Base-by-base conservation (phyloP, 2,888 invertebrate species). In the Saturnia japonica region DNA sequence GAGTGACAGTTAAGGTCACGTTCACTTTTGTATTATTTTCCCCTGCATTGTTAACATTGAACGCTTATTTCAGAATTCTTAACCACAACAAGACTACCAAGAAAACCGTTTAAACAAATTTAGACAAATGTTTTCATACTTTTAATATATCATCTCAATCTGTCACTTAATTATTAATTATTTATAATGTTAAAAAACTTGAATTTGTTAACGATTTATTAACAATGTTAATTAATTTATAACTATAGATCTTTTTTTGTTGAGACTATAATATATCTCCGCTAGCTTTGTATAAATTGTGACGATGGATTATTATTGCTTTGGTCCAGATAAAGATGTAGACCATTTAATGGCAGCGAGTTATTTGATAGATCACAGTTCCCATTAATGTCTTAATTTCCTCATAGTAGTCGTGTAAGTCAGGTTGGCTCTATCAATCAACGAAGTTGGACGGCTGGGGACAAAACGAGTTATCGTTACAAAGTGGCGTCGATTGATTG, bases 381-480 rank as follows among this genome's bases (percentile, higher is more conserved):
- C 86, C 91, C 89, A 91, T 91, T 91, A 91, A 85, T 87, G 85
- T 89, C 89, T 91, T 89, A 89, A 91, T 90, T 89, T 86, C 84
- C 83, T 77, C 78, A 80, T 87, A 88, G 87, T 82, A 78, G 80
- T 79, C 80, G 81, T 83, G 80, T 88, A 88, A 90, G 89, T 88
- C 82, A 80, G 83, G 86, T 86, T 84, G 84, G 77, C 87, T 86
- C 84, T 86, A 90, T 91, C 89, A 88, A 89, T 92, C 91, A 89
- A 84, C 74, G 69, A 67, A 73, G 73, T 76, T 75, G 77, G 80
- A 78, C 78, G 79, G 75, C 75, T 70, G 75, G 76, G 77, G 82
- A 81, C 82, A 82, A 82, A 79, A 75, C 80, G 80, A 81, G 79
- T 86, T 91, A 91, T 91, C 90, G 82, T 75, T 82, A 80, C 82